A percentile compares a stretch with the other conserved stretches of the same genome.
phyloP scores from a whole-genome alignment of 1,140 invertebrate species.

The Oncopodura yosiiana region DNA sequence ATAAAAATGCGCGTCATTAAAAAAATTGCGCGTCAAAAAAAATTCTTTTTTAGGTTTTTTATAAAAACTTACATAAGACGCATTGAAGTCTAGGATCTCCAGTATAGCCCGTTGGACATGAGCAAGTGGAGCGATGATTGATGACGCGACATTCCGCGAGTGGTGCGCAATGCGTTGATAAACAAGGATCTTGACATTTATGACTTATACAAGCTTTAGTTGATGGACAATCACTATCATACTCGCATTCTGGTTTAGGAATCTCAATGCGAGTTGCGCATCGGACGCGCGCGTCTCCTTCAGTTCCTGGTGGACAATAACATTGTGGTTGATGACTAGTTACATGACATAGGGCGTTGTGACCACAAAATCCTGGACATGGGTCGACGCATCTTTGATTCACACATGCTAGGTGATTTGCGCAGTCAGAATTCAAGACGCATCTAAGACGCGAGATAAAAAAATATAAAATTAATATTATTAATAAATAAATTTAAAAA shows the following conservation, averaged over 20 bases:
- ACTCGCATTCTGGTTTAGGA: constrained; percentile 63
- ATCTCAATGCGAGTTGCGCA: constrained; percentile 53
- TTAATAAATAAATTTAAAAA: constrained; percentile 17
- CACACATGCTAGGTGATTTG: constrained; percentile 52
- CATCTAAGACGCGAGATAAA: constrained; percentile 21
- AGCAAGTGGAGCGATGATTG: constrained; percentile 69
- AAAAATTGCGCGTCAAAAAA: background rate
- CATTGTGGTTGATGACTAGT: constrained; percentile 72
- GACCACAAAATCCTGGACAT: constrained; percentile 48
- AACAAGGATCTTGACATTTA: constrained; percentile 67
- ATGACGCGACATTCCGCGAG: constrained; percentile 68
- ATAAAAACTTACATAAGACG: constrained; percentile 51
- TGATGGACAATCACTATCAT: constrained; percentile 70
- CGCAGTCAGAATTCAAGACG: constrained; percentile 30
- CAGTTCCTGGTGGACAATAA: constrained; percentile 64
- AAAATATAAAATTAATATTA: background rate
- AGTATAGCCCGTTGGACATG: constrained; percentile 69
- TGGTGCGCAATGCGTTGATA: constrained; percentile 44
- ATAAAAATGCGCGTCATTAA: constrained; percentile 28
- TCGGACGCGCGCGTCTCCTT: constrained; percentile 65
- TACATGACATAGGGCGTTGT: constrained; percentile 72
- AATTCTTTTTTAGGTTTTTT: background rate
- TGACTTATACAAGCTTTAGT: constrained; percentile 71
- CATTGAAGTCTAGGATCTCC: constrained; percentile 74
- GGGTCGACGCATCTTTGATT: constrained; percentile 59